phyloP scores from a whole-genome alignment of 2,797 vertebrate species.

The Scolopax rusticola region DNA sequence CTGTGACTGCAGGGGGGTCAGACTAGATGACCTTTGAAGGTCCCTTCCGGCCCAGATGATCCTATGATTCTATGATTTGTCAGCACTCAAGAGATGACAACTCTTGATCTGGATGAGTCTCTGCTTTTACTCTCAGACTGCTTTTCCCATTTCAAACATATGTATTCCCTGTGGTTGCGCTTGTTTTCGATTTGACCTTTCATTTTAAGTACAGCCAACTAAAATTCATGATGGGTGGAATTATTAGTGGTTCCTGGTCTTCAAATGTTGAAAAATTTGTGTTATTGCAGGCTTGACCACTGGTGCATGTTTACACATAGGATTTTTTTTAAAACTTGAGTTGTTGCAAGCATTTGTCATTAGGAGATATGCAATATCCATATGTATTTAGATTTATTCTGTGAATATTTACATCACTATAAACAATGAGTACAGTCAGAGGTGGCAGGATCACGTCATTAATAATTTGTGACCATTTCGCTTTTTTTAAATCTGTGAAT shows the following conservation, averaged over 20 bases:
- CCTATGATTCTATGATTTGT: neutral
- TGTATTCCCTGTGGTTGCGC: neutral
- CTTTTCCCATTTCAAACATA: neutral
- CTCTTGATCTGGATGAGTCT: neutral
- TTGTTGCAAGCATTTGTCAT: neutral
- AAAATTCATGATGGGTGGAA: neutral
- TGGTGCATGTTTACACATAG: neutral
- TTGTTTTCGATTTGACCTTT: neutral
- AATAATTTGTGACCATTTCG: neutral
- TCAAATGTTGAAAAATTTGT: neutral
- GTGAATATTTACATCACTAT: neutral
- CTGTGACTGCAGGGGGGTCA: too few species aligned
- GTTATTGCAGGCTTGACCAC: neutral
- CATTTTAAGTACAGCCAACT: neutral
- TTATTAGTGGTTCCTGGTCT: neutral
- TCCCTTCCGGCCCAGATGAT: too few species aligned
- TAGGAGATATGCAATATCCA: neutral
- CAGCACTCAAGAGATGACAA: neutral
- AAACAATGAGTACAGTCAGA: neutral
- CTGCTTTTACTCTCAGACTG: neutral
- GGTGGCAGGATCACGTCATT: neutral
- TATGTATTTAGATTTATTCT: neutral
- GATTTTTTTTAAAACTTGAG: neutral
- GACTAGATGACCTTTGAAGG: too few species aligned
- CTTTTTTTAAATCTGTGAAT: neutral